Evolutionary conservation across 2,888 invertebrate genomes (phyloP).

Genomic region (Habroteleia sp.): DNA sequence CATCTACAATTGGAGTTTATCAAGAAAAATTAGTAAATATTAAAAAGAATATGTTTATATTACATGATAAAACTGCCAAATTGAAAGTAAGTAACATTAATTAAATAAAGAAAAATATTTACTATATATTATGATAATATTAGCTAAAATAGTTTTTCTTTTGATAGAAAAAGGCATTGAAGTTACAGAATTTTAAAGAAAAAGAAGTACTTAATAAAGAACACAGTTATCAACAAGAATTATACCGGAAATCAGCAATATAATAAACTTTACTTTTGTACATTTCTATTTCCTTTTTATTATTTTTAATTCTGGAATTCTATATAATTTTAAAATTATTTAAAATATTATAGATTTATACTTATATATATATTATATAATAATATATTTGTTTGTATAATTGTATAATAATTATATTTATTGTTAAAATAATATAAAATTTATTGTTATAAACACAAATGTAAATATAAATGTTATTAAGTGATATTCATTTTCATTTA

Average conservation of each 20-base stretch:
- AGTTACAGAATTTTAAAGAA: constrained; percentile 80
- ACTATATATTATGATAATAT: too few relatives aligned
- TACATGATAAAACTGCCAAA: constrained; percentile 80
- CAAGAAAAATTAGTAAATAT: constrained; percentile 79
- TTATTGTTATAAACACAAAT: constrained; percentile 8
- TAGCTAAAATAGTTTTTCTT: too few relatives aligned
- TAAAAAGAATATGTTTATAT: constrained; percentile 80
- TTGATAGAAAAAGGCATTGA: constrained; percentile 79
- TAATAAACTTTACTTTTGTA: too few relatives aligned
- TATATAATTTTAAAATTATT: too few relatives aligned
- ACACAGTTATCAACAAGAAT: constrained; percentile 75
- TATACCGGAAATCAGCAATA: constrained; percentile 7
- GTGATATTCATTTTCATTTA: not conserved
- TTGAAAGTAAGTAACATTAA: constrained; percentile 81
- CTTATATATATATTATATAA: too few relatives aligned
- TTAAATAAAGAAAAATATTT: too few relatives aligned
- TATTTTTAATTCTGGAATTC: not conserved
- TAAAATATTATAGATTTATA: too few relatives aligned
- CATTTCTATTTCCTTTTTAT: too few relatives aligned
- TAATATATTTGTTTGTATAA: too few relatives aligned
- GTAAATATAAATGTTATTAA: constrained; percentile 20
- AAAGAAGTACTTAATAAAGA: constrained; percentile 77
- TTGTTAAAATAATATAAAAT: constrained; percentile 10
- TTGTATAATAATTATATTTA: too few relatives aligned
- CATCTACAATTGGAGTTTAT: constrained; percentile 78